Evolutionary conservation across 2,113 vertebrate genomes (phyloP).

Genomic region (Epinephelus fuscoguttatus): DNA sequence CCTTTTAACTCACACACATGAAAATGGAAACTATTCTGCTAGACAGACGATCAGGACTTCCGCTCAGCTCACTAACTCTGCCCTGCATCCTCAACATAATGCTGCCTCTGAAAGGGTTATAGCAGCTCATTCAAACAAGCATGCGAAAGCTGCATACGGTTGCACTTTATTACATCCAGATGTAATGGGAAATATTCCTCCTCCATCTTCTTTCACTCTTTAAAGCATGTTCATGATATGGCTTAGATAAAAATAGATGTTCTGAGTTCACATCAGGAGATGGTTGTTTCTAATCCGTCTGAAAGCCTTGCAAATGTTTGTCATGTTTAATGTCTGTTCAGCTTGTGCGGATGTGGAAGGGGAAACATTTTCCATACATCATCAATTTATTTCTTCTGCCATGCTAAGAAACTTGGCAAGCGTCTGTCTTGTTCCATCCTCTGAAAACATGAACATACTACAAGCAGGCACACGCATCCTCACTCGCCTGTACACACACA

Average conservation of each 20-base stretch:
- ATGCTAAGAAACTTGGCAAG: conserved; percentile 40
- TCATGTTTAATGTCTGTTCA: conserved; percentile 31
- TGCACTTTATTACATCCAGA: conserved; percentile 7
- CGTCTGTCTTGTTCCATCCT: conserved; percentile 39
- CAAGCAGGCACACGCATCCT: conserved; percentile 21
- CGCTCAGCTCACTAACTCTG: conserved; percentile 52
- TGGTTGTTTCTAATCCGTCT: conserved; percentile 19
- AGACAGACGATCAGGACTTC: conserved; percentile 66
- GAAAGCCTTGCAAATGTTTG: conserved; percentile 34
- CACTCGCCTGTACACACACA: conserved; percentile 31
- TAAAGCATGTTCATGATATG: conserved; percentile 15
- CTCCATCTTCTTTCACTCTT: conserved; percentile 13
- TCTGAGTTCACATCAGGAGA: conserved; percentile 28
- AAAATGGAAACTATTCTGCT: conserved; percentile 79
- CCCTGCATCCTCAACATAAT: conserved; percentile 42
- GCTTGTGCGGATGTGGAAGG: conserved; percentile 23
- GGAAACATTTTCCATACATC: conserved; percentile 29
- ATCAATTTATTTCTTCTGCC: conserved; percentile 27
- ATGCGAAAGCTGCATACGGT: background rate
- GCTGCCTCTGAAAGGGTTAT: conserved; percentile 29
- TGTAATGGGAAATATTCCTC: conserved; percentile 39
- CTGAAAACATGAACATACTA: conserved; percentile 45
- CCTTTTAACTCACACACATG: conserved; percentile 78
- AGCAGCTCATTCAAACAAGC: conserved; percentile 33
- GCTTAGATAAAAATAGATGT: conserved; percentile 3